phyloP scores from a whole-genome alignment of 2,797 vertebrate genomes.

The Holocentrus rufus region DNA sequence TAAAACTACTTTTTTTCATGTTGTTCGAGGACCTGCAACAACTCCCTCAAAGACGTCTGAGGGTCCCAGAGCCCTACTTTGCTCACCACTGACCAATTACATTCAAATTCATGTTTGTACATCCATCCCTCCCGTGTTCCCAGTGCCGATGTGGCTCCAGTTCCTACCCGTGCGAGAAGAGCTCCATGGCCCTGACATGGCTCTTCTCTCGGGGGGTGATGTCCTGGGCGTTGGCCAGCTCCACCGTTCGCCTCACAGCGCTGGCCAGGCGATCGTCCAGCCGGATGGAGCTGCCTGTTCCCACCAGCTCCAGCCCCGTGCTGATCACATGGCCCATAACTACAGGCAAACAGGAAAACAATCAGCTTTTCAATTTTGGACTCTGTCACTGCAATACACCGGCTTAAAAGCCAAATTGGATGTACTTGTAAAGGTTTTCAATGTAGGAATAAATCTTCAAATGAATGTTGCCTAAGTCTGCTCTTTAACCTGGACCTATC shows the following conservation, averaged over 20 bases:
- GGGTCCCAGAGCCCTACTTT: no score
- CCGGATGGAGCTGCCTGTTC: slow-evolving; percentile 80
- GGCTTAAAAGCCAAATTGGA: background rate
- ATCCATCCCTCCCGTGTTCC: slow-evolving; percentile 51
- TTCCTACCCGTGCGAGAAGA: slow-evolving; percentile 89
- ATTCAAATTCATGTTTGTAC: background rate
- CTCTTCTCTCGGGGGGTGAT: slow-evolving; percentile 87
- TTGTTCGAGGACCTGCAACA: no score
- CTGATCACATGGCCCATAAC: slow-evolving; percentile 92
- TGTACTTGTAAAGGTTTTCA: background rate
- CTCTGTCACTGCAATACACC: background rate
- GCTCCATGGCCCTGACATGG: slow-evolving; percentile 87
- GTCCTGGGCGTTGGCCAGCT: slow-evolving; percentile 81
- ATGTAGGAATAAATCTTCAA: background rate
- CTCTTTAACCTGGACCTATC: background rate
- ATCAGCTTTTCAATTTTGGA: background rate
- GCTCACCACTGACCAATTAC: no score
- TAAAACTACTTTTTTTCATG: no score
- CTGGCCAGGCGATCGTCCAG: slow-evolving; percentile 82
- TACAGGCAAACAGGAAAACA: slow-evolving; percentile 60
- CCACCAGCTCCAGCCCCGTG: slow-evolving; percentile 87
- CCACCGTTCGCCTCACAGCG: slow-evolving; percentile 81
- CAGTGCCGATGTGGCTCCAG: slow-evolving; percentile 62
- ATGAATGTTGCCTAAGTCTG: background rate
- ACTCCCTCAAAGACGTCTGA: no score